Conservation (phyloP, 2,888 invertebrate species). For the Tineola bisselliella region DNA sequence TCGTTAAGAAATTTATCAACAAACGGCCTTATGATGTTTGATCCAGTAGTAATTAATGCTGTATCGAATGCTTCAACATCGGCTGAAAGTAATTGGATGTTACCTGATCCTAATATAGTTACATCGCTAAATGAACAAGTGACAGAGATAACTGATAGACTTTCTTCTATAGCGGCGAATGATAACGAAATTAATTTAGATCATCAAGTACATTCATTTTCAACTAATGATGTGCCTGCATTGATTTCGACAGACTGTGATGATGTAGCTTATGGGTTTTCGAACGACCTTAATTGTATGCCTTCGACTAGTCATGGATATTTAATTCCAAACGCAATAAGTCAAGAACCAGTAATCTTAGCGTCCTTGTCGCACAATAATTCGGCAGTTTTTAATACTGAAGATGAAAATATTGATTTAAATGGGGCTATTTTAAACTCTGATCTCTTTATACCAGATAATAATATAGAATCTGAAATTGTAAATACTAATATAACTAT, state of each 20-base stretch:
- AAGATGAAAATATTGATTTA: conserved; percentile 36
- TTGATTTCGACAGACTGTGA: conserved; percentile 39
- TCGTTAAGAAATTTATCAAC: conserved; percentile 56
- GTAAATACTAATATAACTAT: conserved; percentile 68
- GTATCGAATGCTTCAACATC: conserved; percentile 34
- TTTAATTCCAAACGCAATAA: conserved; percentile 70
- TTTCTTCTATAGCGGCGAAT: conserved; percentile 48
- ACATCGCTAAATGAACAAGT: conserved; percentile 62
- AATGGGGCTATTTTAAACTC: conserved; percentile 35
- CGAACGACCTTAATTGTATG: conserved; percentile 55
- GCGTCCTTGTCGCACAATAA: conserved; percentile 62
- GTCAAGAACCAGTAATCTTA: conserved; percentile 65
- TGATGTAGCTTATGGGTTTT: conserved; percentile 31
- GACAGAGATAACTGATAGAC: conserved; percentile 55
- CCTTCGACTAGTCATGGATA: conserved; percentile 73
- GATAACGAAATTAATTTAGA: conserved; percentile 43
- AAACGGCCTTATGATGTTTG: conserved; percentile 60
- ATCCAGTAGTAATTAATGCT: conserved; percentile 56
- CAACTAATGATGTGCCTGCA: conserved; percentile 53
- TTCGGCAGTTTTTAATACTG: conserved; percentile 52
- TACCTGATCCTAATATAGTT: conserved; percentile 56
- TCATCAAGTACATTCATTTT: conserved; percentile 52
- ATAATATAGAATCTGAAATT: conserved; percentile 44
- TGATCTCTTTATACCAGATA: conserved; percentile 51
- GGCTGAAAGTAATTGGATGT: conserved; percentile 34